Base-by-base conservation (phyloP, 2,113 vertebrate species). In the Sclerurus mexicanus region DNA sequence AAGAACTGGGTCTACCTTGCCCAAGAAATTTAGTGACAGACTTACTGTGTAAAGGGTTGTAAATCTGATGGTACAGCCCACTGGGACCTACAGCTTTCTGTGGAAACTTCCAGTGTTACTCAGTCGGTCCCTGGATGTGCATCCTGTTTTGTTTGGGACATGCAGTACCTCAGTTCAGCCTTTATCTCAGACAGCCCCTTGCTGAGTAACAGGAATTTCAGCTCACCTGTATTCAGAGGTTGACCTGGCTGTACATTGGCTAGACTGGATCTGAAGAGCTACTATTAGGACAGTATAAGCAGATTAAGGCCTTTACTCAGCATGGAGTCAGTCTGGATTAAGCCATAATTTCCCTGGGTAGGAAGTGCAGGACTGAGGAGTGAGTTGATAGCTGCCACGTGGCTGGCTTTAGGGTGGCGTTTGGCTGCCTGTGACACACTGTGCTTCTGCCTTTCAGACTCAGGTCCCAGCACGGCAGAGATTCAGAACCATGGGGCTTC, bases 401-500 rank as follows among this genome's bases (percentile, higher is more conserved):
- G 78, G 75, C 19, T 4, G 4, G 85, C 50, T 89, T 77, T 63
- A 63, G 50, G 75, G 68, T 44, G 83, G 79, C 25, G 7, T 69
- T 56, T 90, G 71, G 55, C 82, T 91, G 83, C 75, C 87, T 73
- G 73, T 4, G 25, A 81, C 78, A 49, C 78, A 9, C 40, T 77
- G 39, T 84, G 68, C 21, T 91, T 96, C 81, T 97, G 84, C 63
- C 86, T 96, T 85, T 92, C 92, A 98, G 98, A 96, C 30, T 73
- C 98, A 50, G 25, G 21, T 60, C 59, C 83, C 47, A 81, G 96
- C 55, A 47, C 96, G 86, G 92, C 93, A 81, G 97, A 97, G 75
- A 96, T 97, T 95, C 96, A 96, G 95, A 82, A 64, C 40, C 60
- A 7, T 10, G 69, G 91, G 14, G 69, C 95, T 59, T n/a, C 97